Conservation (phyloP, 2,888 invertebrate species). For the Conchocele bisecta region DNA sequence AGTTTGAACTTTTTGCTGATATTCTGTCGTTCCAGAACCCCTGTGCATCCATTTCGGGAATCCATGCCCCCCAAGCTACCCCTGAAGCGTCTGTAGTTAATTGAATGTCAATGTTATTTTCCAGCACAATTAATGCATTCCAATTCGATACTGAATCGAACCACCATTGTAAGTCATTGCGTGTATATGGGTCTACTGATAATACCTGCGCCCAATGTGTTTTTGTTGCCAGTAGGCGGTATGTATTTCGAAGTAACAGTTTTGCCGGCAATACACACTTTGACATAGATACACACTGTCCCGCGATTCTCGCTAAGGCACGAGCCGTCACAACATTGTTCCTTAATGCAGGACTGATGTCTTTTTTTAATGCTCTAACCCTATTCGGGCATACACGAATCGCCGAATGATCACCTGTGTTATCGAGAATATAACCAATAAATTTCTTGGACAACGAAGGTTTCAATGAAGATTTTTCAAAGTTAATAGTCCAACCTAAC, state of each 20-base stretch:
- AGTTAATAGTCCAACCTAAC: constrained; percentile 2
- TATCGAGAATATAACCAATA: constrained; percentile 4
- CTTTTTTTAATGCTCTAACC: constrained; percentile 2
- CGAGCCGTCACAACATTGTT: not conserved
- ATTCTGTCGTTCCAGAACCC: not conserved
- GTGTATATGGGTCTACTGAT: not conserved
- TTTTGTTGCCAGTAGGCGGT: not conserved
- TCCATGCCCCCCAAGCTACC: not conserved
- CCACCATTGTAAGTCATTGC: constrained; percentile 3
- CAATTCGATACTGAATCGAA: not conserved
- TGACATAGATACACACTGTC: constrained; percentile 3
- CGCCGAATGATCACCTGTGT: not conserved
- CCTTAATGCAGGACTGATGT: not conserved
- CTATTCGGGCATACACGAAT: not conserved
- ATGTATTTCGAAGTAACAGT: not conserved
- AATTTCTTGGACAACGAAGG: not conserved
- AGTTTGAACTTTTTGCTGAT: constrained; percentile 12
- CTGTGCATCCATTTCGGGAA: not conserved
- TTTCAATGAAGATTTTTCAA: constrained; percentile 3
- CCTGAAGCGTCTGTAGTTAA: not conserved
- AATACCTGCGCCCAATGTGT: not conserved
- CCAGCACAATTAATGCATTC: constrained; percentile 1
- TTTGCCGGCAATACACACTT: constrained; percentile 4
- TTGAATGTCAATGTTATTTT: not conserved
- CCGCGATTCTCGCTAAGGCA: not conserved